Evolutionary conservation across 2,113 vertebrate species (phyloP), one percentile per base, ranked within the genome.

Genomic region (Atlantisia rogersi): DNA sequence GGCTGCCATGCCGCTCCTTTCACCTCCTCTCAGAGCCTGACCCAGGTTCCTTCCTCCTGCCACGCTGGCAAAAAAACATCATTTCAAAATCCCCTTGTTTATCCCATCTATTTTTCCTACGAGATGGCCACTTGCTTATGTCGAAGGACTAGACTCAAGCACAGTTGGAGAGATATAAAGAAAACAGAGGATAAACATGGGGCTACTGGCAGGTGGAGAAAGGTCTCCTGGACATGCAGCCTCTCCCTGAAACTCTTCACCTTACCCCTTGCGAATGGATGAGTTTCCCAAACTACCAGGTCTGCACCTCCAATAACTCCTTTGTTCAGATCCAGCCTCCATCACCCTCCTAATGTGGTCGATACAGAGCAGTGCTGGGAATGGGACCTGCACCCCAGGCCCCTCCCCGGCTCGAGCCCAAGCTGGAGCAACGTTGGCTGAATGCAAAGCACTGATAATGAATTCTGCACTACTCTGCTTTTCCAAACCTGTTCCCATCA

Each of bases 81-180:
- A 73, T 71, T 94, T 91, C 35, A 42, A 93, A 83, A 93, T 69
- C 60, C 19, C 35, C 80, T 81, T 78, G 39, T 96, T 95, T 84
- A 95, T 88, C 40, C 39, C 74, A 79, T 82, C 40, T 79, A 31
- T 73, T 84, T 80, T 58, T 82, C 65, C 76, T 78, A 37, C 3
- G 60, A 90, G 64, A 83, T 29, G 29, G 48, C 46, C 86, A 22
- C 70, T 91, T 85, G 44, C 68, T 69, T 71, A 68, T 4, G 32
- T 55, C 48, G 56, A 92, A 84, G 70, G 59, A 35, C 65, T 68
- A 56, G 69, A 75, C 35, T 78, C 60, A 12, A 44, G 53, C 6
- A 14, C 1, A 20, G 39, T 0, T 82, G 78, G 62, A 85, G 60
- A 24, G 9, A 8, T 21, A 79, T 18, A 28, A 94, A 65, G 48